Conservation (phyloP, 2,888 invertebrate genomes). For the Microplitis deprimator region DNA sequence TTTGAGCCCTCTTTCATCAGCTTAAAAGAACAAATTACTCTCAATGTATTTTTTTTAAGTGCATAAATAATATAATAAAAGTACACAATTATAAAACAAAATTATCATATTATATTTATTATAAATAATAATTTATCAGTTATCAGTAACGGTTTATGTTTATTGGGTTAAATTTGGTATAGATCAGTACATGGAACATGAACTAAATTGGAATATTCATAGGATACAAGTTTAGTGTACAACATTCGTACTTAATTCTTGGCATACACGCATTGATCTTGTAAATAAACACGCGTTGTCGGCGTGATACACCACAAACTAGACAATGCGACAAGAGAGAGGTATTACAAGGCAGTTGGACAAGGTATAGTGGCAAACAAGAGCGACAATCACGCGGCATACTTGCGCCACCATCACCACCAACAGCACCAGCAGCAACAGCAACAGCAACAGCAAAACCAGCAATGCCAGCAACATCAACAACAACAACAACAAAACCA, state of each 20-base stretch:
- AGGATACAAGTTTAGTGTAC: not conserved
- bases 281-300: slow-evolving; percentile 29
- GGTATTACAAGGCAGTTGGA: slow-evolving; percentile 26
- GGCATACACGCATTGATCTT: slow-evolving; percentile 29
- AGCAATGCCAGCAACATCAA: too few species aligned
- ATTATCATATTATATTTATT: too few species aligned
- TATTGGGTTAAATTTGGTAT: too few species aligned
- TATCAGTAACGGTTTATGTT: too few species aligned
- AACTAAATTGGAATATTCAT: slow-evolving; percentile 29
- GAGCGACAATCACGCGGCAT: slow-evolving; percentile 35
- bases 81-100: too few species aligned
- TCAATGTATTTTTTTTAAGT: not conserved
- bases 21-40: slow-evolving; percentile 7
- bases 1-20: not conserved
- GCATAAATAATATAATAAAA: too few species aligned
- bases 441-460: too few species aligned
- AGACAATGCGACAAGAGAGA: slow-evolving; percentile 22
- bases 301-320: slow-evolving; percentile 5
- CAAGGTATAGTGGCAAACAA: slow-evolving; percentile 29
- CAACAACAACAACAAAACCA: too few species aligned
- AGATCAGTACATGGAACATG: not conserved
- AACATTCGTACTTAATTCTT: not conserved
- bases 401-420: too few species aligned
- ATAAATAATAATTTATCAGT: too few species aligned
- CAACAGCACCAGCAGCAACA: too few species aligned